Evolutionary conservation across 2,113 vertebrate species (phyloP).

Genomic region (Hyperopisus bebe): DNA sequence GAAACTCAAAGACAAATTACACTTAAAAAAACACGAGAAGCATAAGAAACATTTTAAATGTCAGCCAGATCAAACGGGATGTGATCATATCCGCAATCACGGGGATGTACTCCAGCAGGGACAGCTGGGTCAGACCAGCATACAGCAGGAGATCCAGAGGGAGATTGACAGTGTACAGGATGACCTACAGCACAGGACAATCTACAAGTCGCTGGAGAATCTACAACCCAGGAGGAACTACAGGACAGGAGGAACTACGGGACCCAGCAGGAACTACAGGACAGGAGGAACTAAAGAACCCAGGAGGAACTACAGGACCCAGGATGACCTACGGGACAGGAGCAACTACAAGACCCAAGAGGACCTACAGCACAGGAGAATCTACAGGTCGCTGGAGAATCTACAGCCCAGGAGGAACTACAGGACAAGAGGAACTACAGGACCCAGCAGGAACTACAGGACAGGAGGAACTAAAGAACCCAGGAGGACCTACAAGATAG

Average conservation of each 20-base stretch:
- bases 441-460: not conserved
- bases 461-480: not conserved
- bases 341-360: not conserved
- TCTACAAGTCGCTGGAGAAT: not conserved
- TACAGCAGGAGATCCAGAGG: not conserved
- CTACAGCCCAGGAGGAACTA: not conserved
- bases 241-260: not conserved
- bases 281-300: not conserved
- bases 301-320: not conserved
- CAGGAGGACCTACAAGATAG: not conserved
- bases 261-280: not conserved
- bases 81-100: not conserved
- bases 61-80: not conserved
- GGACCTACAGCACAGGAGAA: not conserved
- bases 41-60: conserved; percentile 1
- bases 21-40: not conserved
- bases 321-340: not conserved
- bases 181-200: not conserved
- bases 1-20: conserved; percentile 7
- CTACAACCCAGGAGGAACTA: not conserved
- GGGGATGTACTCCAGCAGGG: not conserved
- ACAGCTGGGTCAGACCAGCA: not conserved
- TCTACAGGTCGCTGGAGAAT: not conserved
- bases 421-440: not conserved
- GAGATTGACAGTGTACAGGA: not conserved